Conservation (phyloP, 2,797 vertebrate species). For the Phalanger gymnotis region DNA sequence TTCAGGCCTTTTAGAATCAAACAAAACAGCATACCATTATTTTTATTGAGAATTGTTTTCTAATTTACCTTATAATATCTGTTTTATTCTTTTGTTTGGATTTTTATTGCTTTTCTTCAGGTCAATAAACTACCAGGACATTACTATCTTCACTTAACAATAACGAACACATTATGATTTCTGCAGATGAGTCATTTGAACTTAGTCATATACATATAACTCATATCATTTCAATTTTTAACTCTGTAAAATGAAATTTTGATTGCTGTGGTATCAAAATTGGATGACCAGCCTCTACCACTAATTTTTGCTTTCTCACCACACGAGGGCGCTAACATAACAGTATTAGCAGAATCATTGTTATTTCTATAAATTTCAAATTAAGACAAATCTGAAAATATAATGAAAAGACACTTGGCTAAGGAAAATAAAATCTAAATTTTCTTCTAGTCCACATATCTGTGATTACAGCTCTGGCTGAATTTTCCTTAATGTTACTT, state of each 20-base stretch:
- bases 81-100: slow-evolving; percentile 25
- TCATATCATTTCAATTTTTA: not conserved
- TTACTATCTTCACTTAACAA: slow-evolving; percentile 12
- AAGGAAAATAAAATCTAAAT: not conserved
- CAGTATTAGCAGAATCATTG: not conserved
- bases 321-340: slow-evolving; percentile 4
- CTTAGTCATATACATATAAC: not conserved
- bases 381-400: not conserved
- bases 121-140: slow-evolving; percentile 36
- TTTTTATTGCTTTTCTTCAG: slow-evolving; percentile 8
- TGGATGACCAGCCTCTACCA: not conserved
- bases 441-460: not conserved
- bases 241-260: not conserved
- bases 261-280: too few species aligned
- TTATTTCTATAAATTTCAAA: not conserved
- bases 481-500: not conserved
- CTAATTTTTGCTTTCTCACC: slow-evolving; percentile 8
- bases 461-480: not conserved
- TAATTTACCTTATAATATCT: slow-evolving; percentile 41
- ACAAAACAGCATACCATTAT: slow-evolving; percentile 15
- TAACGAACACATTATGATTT: not conserved
- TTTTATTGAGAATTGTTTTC: slow-evolving; percentile 36
- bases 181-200: not conserved
- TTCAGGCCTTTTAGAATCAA: slow-evolving; percentile 50
- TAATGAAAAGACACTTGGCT: not conserved